Evolutionary conservation across 1,140 invertebrate species (phyloP).

Genomic region (Berghia stephanieae): DNA sequence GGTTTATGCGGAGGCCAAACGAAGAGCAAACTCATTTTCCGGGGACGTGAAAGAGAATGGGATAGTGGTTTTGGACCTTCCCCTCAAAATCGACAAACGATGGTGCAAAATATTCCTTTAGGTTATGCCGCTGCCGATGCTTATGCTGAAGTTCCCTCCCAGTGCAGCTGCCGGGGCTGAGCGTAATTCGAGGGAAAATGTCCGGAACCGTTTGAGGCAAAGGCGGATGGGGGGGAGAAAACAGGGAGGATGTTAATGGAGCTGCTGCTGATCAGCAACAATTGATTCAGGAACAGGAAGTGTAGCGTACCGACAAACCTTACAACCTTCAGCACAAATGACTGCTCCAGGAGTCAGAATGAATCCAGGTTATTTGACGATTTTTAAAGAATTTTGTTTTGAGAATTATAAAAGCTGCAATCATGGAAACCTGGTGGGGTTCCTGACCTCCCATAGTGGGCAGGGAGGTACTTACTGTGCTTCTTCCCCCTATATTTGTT

Average conservation of each 20-base stretch:
- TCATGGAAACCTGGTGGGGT: too few species aligned
- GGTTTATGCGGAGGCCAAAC: slow-evolving; percentile 52
- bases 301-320: slow-evolving; percentile 27
- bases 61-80: slow-evolving; percentile 47
- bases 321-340: neutral
- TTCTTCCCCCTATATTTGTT: too few species aligned
- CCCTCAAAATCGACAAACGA: slow-evolving; percentile 34
- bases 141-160: slow-evolving; percentile 38
- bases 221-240: slow-evolving; percentile 23
- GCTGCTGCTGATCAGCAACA: slow-evolving; percentile 41
- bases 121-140: slow-evolving; percentile 55
- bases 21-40: slow-evolving; percentile 56
- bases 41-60: slow-evolving; percentile 47
- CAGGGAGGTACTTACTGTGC: too few species aligned
- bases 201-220: neutral
- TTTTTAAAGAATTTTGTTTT: too few species aligned
- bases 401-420: too few species aligned
- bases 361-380: neutral
- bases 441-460: too few species aligned
- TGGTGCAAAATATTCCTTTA: slow-evolving; percentile 49
- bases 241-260: slow-evolving; percentile 30
- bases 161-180: slow-evolving; percentile 22
- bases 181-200: slow-evolving; percentile 11
- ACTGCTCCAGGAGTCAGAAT: neutral
- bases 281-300: slow-evolving; percentile 36